Conservation (phyloP, 2,113 vertebrate species). For the Peromyscus maniculatus region DNA sequence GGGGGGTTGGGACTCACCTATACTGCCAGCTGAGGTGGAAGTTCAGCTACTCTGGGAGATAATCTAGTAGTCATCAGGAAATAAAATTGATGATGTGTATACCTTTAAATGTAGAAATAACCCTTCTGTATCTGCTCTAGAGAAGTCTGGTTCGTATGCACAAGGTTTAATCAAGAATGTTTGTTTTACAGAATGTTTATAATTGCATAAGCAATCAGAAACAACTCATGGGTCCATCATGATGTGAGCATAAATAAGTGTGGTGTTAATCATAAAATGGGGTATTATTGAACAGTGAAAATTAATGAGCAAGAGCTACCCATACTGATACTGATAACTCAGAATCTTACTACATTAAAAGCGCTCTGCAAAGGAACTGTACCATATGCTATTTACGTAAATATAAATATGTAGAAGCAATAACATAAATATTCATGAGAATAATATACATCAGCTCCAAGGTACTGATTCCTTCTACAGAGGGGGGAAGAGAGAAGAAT, state of each 20-base stretch:
- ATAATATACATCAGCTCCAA: conserved; percentile 31
- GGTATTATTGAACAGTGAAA: conserved; percentile 35
- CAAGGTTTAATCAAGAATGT: conserved; percentile 3
- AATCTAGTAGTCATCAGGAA: background rate
- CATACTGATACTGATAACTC: background rate
- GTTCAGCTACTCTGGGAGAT: background rate
- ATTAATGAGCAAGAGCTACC: conserved; percentile 9
- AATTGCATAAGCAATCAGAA: conserved; percentile 40
- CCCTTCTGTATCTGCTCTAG: background rate
- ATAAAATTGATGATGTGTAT: background rate
- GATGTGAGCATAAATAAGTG: background rate
- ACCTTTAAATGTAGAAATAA: background rate
- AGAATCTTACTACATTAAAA: conserved; percentile 43
- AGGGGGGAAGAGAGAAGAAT: background rate
- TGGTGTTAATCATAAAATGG: background rate
- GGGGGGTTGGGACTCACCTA: background rate
- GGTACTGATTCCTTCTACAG: background rate
- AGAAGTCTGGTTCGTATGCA: background rate
- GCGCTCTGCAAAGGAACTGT: background rate
- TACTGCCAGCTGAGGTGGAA: background rate
- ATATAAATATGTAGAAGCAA: background rate
- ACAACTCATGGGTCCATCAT: background rate
- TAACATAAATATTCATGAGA: conserved; percentile 41
- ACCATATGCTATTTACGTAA: background rate
- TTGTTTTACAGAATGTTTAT: conserved; percentile 48